Base-by-base conservation (phyloP, 2,888 invertebrate species). In the Phalera bucephala region DNA sequence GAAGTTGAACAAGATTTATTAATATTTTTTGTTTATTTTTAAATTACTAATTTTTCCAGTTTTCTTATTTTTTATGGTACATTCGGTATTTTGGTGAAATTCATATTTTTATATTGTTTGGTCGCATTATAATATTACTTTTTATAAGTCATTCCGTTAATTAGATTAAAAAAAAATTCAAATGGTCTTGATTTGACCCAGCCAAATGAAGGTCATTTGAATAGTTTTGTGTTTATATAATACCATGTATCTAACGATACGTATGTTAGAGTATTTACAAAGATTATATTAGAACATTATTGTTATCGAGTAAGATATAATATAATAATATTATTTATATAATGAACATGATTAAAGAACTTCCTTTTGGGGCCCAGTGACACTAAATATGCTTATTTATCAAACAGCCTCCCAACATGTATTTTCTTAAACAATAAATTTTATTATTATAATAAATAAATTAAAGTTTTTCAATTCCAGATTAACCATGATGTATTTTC, bases 111-210 rank as follows among this genome's bases (percentile, higher is more conserved):
- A 6, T 20, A 26, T 12, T 13, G 14, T 11, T 14, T 22, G 3
- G n/a, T n/a, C n/a, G 9, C 1, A 32, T n/a, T n/a, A n/a, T n/a
- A 14, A 35, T 19, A 31, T 15, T 19, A 23, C 4, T 25, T 35
- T 26, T 34, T 30, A 26, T 1, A 21, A 20, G 30, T 37, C 13
- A 4, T 44, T 47, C 17, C 10, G 10, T 55, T 49, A 13, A 26
- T 50, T 47, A 32, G 13, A 49, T 51, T 40, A 49, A 35, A 52
- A 50, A 27, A 28, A 13, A 38, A 52, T 64, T 73, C 79, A 79
- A 86, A 81, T 81, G 80, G 42, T 56, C 72, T 79, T 76, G 50
- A 77, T 81, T 78, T 84, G 74, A 57, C 84, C 86, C 88, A 88
- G 88, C 86, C 80, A 73, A 77, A 74, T 77, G 53, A 79, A 76